These are phyloP conservation scores for Lepus oiostolus DNA, from an alignment of 2,797 vertebrate species.

Conservation along the genomic window DNA sequence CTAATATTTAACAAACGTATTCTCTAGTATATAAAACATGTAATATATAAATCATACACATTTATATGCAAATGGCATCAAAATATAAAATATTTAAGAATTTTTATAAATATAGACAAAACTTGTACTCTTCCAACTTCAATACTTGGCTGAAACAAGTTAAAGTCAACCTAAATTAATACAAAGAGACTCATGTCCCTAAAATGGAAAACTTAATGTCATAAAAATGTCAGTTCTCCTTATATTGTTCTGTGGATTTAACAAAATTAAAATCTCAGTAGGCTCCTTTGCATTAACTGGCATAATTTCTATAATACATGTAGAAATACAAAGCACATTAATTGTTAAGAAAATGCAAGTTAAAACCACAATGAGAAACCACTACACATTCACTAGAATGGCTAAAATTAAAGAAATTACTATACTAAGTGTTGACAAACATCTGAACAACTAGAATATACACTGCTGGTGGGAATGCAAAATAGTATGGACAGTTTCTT, in stretches of 20 bases:
- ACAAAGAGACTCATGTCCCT: background rate
- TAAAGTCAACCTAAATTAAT: background rate
- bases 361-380: background rate
- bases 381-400: background rate
- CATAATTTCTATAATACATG: background rate
- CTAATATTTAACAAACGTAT: background rate
- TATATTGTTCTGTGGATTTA: background rate
- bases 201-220: background rate
- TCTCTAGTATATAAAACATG: background rate
- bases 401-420: background rate
- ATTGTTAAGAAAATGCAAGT: background rate
- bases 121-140: background rate
- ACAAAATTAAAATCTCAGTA: conserved; percentile 3
- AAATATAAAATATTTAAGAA: background rate
- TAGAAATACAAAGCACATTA: background rate
- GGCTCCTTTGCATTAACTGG: background rate
- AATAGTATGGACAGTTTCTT: background rate
- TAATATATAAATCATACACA: background rate
- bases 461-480: background rate
- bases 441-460: background rate
- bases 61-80: background rate
- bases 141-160: background rate
- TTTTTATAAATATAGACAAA: background rate
- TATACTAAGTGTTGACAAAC: background rate
- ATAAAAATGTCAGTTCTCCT: background rate